Base-by-base conservation (phyloP, 1,140 invertebrate genomes). In the Bombus confusus region DNA sequence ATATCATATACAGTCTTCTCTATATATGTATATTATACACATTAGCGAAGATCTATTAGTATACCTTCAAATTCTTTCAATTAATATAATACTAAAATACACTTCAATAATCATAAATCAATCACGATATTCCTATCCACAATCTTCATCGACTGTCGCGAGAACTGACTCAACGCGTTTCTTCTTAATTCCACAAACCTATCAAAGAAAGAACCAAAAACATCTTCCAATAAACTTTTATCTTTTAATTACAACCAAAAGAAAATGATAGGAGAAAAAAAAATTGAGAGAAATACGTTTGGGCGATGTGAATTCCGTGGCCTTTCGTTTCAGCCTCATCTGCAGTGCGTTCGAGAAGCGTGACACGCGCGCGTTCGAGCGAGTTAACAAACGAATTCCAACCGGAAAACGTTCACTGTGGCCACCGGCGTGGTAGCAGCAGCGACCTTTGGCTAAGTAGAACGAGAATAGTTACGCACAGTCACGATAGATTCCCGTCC, bases 401-500 rank as follows among this genome's bases (percentile, higher is more conserved):
- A 37, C 28, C 66, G 75, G n/a, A 41, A 34, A 52, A 39, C 37
- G 43, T 37, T 18, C 52, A n/a, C n/a, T 31, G 25, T 25, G 25
- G 28, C 57, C 41, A 34, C 31, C 39, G 64, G 9, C 34, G 28
- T 68, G 34, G 81, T 52, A 39, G 47, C 66, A 34, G 12, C 52
- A 64, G 2, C 71, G 76, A 84, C 76, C 82, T 84, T 85, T 76
- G 77, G 59, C 66, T 8, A 79, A 64, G 43, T 80, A 22, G 69
- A 84, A 87, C 80, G 59, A 87, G 86, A 88, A 88, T 77, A 57
- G 57, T 76, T 52, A 31, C 28, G 43, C 79, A 10, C 18, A 59
- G 59, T 52, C 66, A 37, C 59, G 82, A 79, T 64, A 75, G 83
- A 79, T 88, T 82, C 77, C 62, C 74, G 47, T 37, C 52, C 37